Percentiles rank a stretch among this genome's conserved stretches.
Evolutionary conservation across 2,113 vertebrate species (phyloP).

Genomic region (Solenodon paradoxus): DNA sequence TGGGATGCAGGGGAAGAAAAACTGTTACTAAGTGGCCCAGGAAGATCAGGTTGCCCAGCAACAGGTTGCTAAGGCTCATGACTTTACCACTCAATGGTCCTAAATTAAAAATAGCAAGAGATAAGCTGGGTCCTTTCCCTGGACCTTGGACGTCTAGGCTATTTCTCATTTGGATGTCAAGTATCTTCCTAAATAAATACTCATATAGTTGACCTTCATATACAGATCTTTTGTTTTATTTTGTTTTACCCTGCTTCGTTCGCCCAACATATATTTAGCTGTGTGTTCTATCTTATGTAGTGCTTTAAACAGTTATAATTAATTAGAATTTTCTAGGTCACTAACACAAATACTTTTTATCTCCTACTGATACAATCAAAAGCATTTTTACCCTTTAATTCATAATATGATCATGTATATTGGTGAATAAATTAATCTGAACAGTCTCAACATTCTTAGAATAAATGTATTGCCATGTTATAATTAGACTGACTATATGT

Average conservation of each 20-base stretch:
- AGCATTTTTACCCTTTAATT: not conserved
- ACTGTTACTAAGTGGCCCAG: not conserved
- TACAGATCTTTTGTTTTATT: not conserved
- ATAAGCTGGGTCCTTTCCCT: not conserved
- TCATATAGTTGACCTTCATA: not conserved
- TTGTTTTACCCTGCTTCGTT: not conserved
- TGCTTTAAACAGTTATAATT: not conserved
- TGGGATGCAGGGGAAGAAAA: not conserved
- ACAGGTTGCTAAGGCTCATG: not conserved
- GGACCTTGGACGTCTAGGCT: not conserved
- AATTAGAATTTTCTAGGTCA: not conserved
- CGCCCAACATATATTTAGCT: not conserved
- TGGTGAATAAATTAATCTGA: not conserved
- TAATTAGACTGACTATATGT: too few relatives aligned
- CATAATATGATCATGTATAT: not conserved
- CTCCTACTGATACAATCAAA: not conserved
- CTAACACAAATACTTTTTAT: not conserved
- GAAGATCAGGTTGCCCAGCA: not conserved
- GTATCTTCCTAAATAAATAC: not conserved
- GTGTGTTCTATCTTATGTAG: not conserved
- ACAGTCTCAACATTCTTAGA: not conserved
- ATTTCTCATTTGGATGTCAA: not conserved
- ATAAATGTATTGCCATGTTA: not conserved
- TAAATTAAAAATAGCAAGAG: not conserved
- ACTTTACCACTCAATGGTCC: not conserved